Base-by-base conservation (phyloP, 2,888 invertebrate genomes). In the Drosophila glabriapex region DNA sequence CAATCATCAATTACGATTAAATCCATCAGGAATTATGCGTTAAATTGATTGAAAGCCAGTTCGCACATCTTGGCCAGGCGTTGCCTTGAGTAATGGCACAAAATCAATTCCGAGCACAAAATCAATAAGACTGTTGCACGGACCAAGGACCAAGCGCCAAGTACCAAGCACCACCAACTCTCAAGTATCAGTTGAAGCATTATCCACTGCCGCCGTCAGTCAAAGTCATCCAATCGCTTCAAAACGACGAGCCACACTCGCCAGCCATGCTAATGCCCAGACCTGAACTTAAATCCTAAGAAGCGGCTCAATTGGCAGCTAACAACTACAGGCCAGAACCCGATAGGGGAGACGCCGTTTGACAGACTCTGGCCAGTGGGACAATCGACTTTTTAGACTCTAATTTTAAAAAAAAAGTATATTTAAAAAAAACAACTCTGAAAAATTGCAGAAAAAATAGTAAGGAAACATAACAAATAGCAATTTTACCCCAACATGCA, bases 1-100 rank as follows among this genome's bases (percentile, higher is more conserved):
- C 92, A 92, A 92, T 92, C 92, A 92, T 91, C 91, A 92, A 92
- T 92, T 92, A 92, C 91, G 85, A 83, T 91, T 89, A 91, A 89
- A 87, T 90, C 91, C 86, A 85, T 91, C 90, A 92, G 91, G 91
- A 92, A 91, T 92, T 92, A 91, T 92, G 91, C 91, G 91, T 90
- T 92, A 91, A 91, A 92, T 91, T 92, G 91, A 92, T 91, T 90
- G 91, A 91, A 91, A 83, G 85, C 80, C 89, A 85, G 85, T 85
- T 90, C 82, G 82, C 89, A 85, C 87, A 80, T 82, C 82, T 74
- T 68, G 74, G 79, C 63, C 54, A 63, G 59, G 66, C 71, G 63
- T 68, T 54, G 67, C 63, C 49, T 37, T 79, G 78, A 90, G 80
- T 90, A 82, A 90, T 87, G 87, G 80, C 80, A 82, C 63, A 76